Evolutionary conservation across 2,888 invertebrate genomes (phyloP).

Genomic region (Pristionchus mayeri): DNA sequence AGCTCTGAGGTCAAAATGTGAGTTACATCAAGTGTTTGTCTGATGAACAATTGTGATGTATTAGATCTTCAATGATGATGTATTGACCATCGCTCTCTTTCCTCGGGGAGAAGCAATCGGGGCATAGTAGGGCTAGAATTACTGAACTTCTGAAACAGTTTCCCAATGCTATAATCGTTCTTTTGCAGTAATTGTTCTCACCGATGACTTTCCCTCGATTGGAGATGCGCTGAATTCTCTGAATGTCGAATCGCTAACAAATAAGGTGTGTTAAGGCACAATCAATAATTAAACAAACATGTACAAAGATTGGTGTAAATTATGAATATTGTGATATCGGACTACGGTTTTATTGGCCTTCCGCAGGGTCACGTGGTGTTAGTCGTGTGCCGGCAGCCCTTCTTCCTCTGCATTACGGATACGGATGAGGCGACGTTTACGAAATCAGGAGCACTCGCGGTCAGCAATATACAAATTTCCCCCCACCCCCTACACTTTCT

Average conservation of each 20-base stretch:
- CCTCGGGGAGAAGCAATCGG: background rate
- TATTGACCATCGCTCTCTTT: background rate
- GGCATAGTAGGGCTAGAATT: background rate
- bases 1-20: background rate
- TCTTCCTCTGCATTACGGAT: background rate
- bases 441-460: background rate
- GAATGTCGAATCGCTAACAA: background rate
- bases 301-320: background rate
- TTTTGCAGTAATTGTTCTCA: constrained; percentile 20
- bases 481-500: no score
- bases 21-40: background rate
- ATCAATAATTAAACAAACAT: no score
- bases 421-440: background rate
- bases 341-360: background rate
- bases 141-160: background rate
- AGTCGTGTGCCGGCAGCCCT: background rate
- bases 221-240: background rate
- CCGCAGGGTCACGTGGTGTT: constrained; percentile 31
- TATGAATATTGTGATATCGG: background rate
- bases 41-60: background rate
- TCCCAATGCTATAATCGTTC: background rate
- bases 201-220: background rate
- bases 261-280: background rate
- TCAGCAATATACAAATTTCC: background rate
- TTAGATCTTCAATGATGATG: background rate